Base-by-base conservation (phyloP, 2,797 vertebrate genomes). In the Avahi laniger region DNA sequence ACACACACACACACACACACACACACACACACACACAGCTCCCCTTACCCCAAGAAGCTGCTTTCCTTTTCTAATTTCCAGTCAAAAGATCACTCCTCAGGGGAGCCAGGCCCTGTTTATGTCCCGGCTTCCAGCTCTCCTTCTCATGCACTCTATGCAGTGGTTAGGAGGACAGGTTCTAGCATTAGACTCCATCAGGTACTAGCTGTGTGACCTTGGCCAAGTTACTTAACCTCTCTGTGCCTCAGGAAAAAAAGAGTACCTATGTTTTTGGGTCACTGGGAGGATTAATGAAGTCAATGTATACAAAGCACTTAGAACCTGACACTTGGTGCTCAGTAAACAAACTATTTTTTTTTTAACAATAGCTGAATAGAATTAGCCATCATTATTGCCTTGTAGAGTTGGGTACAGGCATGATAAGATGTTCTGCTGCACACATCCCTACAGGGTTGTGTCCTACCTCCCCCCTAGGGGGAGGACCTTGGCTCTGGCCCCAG, bases 181-280 rank as follows among this genome's bases (percentile, higher is more conserved):
- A 76, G 41, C 13, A 38, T 41, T 54, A 46, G 33, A 38, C 22
- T 67, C 70, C 24, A 78, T 48, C 41, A 28, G 17, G 43, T 67
- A 90, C 70, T 75, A 85, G 59, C 85, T 81, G 26, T 67, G 69
- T 83, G 75, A 54, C 30, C 83, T 90, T 87, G 80, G 26, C 33
- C 70, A 52, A 89, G 17, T 83, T 80, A 89, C 76, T 90, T 89
- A 84, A 87, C 65, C 52, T 84, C 73, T 94, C 61, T 94, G 59
- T 93, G 22, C 43, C 67, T 75, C 65, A 89, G 38, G 8, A 3
- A 35, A n/a, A n/a, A 85, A 69, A 81, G 38, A 91, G 35, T 75
- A 35, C 13, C 33, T 78, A 30, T 67, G 28, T 50, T 70, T 69
- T 38, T 33, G 50, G 57, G 75, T 93, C 82, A 20, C 50, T 75